A percentile compares a stretch with the other conserved stretches of the same genome.
phyloP scores from a whole-genome alignment of 2,888 invertebrate genomes.

The Sipha maydis region DNA sequence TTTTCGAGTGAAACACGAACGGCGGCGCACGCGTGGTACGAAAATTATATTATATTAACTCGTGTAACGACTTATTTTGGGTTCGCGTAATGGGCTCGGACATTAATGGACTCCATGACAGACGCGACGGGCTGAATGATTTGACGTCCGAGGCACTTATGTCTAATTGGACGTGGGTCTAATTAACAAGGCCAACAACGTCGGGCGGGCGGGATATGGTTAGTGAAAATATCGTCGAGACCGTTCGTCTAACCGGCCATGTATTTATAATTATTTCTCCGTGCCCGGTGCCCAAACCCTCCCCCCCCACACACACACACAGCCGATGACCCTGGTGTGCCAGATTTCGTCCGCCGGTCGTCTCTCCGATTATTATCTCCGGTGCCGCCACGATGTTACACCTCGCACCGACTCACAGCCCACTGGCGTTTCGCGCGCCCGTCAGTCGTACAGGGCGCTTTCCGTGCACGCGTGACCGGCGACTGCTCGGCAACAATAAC shows the following conservation, averaged over 20 bases:
- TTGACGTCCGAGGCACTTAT: constrained; percentile 56
- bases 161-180: constrained; percentile 55
- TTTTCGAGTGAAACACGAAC: constrained; percentile 8
- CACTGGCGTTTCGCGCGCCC: no score
- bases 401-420: no score
- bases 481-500: no score
- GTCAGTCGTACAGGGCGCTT: no score
- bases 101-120: constrained; percentile 56
- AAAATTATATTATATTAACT: constrained; percentile 35
- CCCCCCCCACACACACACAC: no score
- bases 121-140: constrained; percentile 46
- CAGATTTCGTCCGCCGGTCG: background rate
- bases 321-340: no score
- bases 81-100: constrained; percentile 49
- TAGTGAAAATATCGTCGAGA: constrained; percentile 5
- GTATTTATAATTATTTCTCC: background rate
- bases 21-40: background rate
- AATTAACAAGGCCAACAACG: constrained; percentile 49
- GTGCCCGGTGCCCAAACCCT: background rate
- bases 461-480: no score
- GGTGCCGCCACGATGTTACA: background rate
- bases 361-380: no score
- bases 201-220: background rate
- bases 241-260: background rate
- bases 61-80: constrained; percentile 41